phyloP scores from a whole-genome alignment of 2,113 vertebrate genomes.

The Pseudolaguvia tuberculata region DNA sequence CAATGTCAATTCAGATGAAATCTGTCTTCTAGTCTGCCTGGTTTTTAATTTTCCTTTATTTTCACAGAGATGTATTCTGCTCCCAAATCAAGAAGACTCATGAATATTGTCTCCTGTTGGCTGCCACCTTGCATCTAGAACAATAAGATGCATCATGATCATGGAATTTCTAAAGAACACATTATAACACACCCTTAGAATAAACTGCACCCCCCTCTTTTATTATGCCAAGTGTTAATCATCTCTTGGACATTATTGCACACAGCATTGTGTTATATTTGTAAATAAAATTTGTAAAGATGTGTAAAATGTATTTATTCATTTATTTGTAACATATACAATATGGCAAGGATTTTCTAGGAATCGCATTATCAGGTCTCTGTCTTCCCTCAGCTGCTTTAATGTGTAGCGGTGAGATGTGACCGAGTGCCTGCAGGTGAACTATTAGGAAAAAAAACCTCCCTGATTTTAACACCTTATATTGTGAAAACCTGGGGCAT shows the following conservation, averaged over 20 bases:
- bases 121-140: neutral
- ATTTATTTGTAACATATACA: neutral
- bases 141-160: constrained; percentile 3
- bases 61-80: constrained; percentile 30
- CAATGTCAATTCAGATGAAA: constrained; percentile 21
- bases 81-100: constrained; percentile 9
- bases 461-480: neutral
- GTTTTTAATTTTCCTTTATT: constrained; percentile 23
- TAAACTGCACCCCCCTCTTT: neutral
- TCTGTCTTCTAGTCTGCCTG: constrained; percentile 1
- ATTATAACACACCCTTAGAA: neutral
- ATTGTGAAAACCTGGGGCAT: neutral
- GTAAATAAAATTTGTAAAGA: no score
- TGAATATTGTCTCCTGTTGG: constrained; percentile 7
- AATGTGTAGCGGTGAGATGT: neutral
- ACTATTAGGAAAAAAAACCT: constrained; percentile 2
- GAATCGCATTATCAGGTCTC: neutral
- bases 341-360: neutral
- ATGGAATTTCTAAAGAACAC: neutral
- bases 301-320: no score
- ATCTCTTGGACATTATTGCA: neutral
- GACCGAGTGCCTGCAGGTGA: constrained; percentile 19
- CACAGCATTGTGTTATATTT: neutral
- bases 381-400: constrained; percentile 1
- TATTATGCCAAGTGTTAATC: neutral